Conservation (phyloP, 2,888 invertebrate species). For the Frankliniella fusca region DNA sequence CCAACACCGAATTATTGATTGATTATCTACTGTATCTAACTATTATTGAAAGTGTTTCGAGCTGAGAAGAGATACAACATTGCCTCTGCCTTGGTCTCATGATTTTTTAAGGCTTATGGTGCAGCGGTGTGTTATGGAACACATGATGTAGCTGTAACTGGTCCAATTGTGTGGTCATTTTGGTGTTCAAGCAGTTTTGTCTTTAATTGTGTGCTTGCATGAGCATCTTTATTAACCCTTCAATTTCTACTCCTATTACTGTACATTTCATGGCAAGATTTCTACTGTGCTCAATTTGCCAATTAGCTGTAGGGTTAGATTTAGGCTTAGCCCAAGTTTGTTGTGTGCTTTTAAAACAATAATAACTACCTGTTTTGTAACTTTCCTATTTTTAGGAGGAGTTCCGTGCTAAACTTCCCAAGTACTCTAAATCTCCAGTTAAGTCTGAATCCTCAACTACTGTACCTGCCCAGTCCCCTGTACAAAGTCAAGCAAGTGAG, state of each 20-base stretch:
- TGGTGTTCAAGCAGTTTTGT: neutral
- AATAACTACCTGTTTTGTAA: neutral
- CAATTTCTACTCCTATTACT: neutral
- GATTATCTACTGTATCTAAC: too few relatives aligned
- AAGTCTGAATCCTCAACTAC: conserved; percentile 46
- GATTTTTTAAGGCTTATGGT: too few relatives aligned
- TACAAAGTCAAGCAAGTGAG: conserved; percentile 42
- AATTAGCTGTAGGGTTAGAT: conserved; percentile 11
- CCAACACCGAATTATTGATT: too few relatives aligned
- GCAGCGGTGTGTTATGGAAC: neutral
- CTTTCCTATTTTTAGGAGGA: conserved; percentile 60
- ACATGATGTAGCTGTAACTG: neutral
- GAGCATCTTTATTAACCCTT: neutral
- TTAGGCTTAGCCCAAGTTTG: neutral
- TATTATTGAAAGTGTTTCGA: neutral
- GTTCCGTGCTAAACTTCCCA: conserved; percentile 64
- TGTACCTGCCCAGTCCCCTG: conserved; percentile 41
- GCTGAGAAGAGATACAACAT: neutral
- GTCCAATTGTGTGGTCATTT: conserved; percentile 17
- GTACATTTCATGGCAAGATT: neutral
- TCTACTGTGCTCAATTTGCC: conserved; percentile 1
- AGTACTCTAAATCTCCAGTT: conserved; percentile 57
- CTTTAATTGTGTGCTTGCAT: neutral
- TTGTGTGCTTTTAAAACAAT: neutral
- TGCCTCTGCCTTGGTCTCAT: neutral